Evolutionary conservation across 2,113 vertebrate species (phyloP), one percentile per base, ranked within the genome.

Genomic region (Microcebus jonahi): DNA sequence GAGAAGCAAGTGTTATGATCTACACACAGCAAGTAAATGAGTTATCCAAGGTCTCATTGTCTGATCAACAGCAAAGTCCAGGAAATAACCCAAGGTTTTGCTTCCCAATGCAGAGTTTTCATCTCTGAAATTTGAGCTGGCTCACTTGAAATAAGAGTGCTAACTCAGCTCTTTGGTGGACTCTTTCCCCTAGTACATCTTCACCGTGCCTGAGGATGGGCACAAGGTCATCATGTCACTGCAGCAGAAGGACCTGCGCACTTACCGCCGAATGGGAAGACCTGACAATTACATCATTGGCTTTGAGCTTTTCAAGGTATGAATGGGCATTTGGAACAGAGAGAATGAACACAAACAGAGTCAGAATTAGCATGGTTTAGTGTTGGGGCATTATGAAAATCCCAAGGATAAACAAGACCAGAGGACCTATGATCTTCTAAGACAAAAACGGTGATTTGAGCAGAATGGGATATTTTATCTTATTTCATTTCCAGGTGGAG

Each of bases 211-310:
- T 55, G 99, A 99, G 97, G 98, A 98, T 1, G 97, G 98, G 6
- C 99, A 99, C 89, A 99, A 99, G 93, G 98, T 99, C 17, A 91
- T 99, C 70, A 98, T 99, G 96, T 99, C 99, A 0, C 89, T 99
- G 55, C 99, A 99, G 96, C 99, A 99, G 97, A 99, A 98, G 94
- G 99, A 99, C 98, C 98, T 98, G 89, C 99, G 99, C 91, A 98
- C 98, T 86, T 98, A 99, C 95, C 99, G 98, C 97, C 98, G 96
- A 57, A 97, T 97, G 50, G 99, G 99, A 65, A 98, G 98, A 97
- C 99, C 99, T 85, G 99, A 99, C 96, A 99, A 99, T 97, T 98
- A 99, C 45, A 98, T 98, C 12, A 98, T 99, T 4, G 99, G 99
- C 90, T 99, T 99, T 93, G 96, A 98, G 70, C 97, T 99, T 88